Evolutionary conservation across 2,113 vertebrate species (phyloP).

Genomic region (Corythaixoides concolor): DNA sequence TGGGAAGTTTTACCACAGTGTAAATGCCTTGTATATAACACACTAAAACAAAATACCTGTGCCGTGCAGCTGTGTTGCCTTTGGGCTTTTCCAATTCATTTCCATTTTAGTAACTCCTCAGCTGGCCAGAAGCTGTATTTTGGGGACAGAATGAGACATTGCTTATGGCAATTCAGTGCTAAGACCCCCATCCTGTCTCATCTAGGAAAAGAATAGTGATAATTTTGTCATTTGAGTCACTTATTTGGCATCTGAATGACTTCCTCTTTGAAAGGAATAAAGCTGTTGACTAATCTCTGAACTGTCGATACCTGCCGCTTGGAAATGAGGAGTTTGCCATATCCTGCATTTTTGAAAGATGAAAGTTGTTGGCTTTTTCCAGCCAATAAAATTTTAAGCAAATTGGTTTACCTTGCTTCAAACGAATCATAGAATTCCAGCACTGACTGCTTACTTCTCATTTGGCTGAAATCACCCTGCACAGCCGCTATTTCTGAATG

Average conservation of each 20-base stretch:
- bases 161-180: accelerated
- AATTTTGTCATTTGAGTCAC: neutral
- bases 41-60: neutral
- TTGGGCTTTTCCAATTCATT: neutral
- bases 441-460: neutral
- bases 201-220: neutral
- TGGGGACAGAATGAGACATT: neutral
- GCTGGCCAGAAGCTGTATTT: neutral
- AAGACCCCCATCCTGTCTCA: neutral
- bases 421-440: neutral
- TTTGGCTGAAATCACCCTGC: neutral
- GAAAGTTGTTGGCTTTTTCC: neutral
- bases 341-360: neutral
- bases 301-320: neutral
- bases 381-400: neutral
- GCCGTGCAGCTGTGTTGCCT: neutral
- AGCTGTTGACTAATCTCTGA: neutral
- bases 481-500: neutral
- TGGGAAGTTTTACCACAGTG: too few species aligned
- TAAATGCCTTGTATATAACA: neutral
- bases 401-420: neutral
- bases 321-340: neutral
- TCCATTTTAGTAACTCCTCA: neutral
- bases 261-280: neutral
- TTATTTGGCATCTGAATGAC: neutral